Conservation (phyloP, 2,888 invertebrate species). For the Nomada fucata region DNA sequence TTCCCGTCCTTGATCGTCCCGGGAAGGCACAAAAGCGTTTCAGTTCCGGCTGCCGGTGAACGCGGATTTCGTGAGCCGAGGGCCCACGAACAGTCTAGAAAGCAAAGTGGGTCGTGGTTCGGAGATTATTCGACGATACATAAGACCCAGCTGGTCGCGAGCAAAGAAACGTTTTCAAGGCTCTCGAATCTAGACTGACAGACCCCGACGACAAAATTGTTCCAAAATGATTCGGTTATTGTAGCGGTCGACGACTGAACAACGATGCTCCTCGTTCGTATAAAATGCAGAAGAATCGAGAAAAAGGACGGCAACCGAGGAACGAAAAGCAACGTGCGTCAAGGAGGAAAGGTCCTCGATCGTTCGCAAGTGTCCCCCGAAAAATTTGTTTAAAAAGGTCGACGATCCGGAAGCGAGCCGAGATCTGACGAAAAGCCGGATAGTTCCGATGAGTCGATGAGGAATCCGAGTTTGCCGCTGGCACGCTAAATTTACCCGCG, state of each 20-base stretch:
- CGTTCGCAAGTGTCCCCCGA: constrained; percentile 3
- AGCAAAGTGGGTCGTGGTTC: constrained; percentile 65
- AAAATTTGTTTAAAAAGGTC: neutral
- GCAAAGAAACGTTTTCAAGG: constrained; percentile 17
- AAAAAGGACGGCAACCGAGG: neutral
- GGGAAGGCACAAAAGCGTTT: constrained; percentile 72
- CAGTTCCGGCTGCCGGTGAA: constrained; percentile 74
- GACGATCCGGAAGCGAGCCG: constrained; percentile 27
- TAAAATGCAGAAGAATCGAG: neutral
- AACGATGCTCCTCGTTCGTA: neutral
- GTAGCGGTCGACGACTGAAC: neutral
- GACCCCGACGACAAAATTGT: neutral
- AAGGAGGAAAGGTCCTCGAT: neutral
- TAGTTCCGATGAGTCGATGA: constrained; percentile 43
- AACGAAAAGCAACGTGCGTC: too few species aligned
- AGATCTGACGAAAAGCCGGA: constrained; percentile 17
- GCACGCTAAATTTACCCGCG: constrained; percentile 72
- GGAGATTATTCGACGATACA: constrained; percentile 60
- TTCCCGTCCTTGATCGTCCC: constrained; percentile 77
- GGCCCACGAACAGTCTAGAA: constrained; percentile 39
- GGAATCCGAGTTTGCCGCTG: constrained; percentile 55
- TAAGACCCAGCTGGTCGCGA: constrained; percentile 42
- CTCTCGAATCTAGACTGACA: neutral
- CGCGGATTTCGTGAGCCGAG: constrained; percentile 67
- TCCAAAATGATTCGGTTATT: neutral